A percentile compares a stretch with the other conserved stretches of the same genome.
Evolutionary conservation across 1,140 invertebrate genomes (phyloP).

Genomic region (Penaeus indicus): DNA sequence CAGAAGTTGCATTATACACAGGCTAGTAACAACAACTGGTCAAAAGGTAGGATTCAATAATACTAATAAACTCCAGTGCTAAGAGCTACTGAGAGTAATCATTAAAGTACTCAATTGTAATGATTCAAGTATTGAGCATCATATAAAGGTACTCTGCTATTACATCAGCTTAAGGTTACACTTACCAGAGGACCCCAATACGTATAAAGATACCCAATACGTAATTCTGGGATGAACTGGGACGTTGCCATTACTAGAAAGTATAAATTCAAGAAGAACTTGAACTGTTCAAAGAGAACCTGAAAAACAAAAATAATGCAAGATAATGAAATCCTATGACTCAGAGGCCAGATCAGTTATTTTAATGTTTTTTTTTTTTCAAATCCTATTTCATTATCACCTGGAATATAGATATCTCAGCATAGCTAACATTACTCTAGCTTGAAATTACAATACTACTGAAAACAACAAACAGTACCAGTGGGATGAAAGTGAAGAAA

Average conservation of each 20-base stretch:
- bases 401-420: too few species aligned
- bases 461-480: conserved; percentile 76
- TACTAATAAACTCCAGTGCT: not conserved
- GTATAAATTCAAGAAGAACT: conserved; percentile 98
- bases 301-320: conserved; percentile 71
- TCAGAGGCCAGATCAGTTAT: not conserved
- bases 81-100: too few species aligned
- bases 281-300: conserved; percentile 98
- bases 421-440: too few species aligned
- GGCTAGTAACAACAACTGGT: too few species aligned
- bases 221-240: conserved; percentile 96
- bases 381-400: too few species aligned
- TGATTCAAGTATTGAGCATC: not conserved
- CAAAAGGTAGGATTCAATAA: conserved; percentile 63
- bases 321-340: conserved; percentile 10
- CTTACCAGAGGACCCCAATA: conserved; percentile 96
- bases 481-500: conserved; percentile 95
- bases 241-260: conserved; percentile 98
- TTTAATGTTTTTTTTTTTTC: conserved; percentile 7
- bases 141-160: not conserved
- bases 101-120: too few species aligned
- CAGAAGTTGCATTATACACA: not conserved
- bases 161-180: conserved; percentile 46
- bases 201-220: conserved; percentile 97
- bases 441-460: not conserved